Conservation (phyloP, 2,797 vertebrate species). For the Apogon hyalosoma region DNA sequence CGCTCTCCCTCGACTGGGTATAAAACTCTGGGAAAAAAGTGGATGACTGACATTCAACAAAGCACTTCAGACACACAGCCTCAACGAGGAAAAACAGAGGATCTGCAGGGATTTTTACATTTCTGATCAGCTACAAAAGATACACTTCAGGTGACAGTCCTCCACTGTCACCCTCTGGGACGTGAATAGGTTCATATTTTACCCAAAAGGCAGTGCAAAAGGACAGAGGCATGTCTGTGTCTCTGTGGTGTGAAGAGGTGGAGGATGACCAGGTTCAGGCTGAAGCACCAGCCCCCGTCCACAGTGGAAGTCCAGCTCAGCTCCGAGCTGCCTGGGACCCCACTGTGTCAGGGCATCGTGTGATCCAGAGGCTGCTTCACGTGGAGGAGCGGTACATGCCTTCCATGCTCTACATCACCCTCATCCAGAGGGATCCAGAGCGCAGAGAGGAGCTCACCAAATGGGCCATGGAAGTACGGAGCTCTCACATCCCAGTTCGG, state of each 20-base stretch:
- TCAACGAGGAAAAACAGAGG: not conserved
- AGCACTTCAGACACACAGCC: slow-evolving; percentile 23
- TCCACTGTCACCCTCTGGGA: slow-evolving; percentile 29
- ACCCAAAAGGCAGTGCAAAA: slow-evolving; percentile 33
- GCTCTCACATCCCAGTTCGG: not conserved
- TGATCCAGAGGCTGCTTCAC: slow-evolving; percentile 81
- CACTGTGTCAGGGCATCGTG: slow-evolving; percentile 78
- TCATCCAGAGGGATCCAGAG: slow-evolving; percentile 81
- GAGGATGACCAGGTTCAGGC: slow-evolving; percentile 59
- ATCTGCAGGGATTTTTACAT: slow-evolving; percentile 3
- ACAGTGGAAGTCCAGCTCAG: slow-evolving; percentile 13
- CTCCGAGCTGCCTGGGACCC: slow-evolving; percentile 84
- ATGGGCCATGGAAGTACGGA: slow-evolving; percentile 83
- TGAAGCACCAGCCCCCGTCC: slow-evolving; percentile 1
- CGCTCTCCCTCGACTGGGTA: slow-evolving; percentile 59
- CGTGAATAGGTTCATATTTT: slow-evolving; percentile 3
- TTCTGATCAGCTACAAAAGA: not conserved
- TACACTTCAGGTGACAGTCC: slow-evolving; percentile 4
- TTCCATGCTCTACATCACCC: slow-evolving; percentile 78
- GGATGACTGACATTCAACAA: slow-evolving; percentile 26
- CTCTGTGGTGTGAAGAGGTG: slow-evolving; percentile 86
- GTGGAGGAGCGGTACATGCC: slow-evolving; percentile 82
- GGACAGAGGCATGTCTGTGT: slow-evolving; percentile 72
- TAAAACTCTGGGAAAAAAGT: slow-evolving; percentile 53
- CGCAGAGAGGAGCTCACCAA: slow-evolving; percentile 82